Base-by-base conservation (phyloP, 2,113 vertebrate genomes). In the Dicentrarchus labrax region DNA sequence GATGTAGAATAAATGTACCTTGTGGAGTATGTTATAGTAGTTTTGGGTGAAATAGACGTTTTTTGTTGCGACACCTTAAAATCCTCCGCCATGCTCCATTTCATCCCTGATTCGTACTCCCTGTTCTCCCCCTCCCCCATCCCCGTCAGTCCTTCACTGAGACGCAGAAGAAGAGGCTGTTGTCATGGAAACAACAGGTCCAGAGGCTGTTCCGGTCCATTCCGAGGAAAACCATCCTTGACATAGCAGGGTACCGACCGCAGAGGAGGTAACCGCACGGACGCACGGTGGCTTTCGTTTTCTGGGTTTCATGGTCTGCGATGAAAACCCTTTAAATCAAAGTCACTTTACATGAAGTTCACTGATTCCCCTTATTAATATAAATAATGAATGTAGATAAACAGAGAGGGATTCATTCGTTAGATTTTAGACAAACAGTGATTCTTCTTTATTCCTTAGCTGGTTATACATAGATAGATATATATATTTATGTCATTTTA, bases 151-250 rank as follows among this genome's bases (percentile, higher is more conserved):
- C 97, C 73, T 99, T 99, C 94, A 98, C 97, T 70, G 98, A 99
- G 94, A 97, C 97, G 4, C 98, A 99, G 96, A 99, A 99, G 95
- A 99, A 99, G 96, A 96, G 98, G 87, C 92, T 99, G 96, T 96
- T 99, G 97, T 99, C 98, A 95, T 99, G 98, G 98, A 99, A 99
- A 96, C 98, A 99, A 94, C 98, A 99, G 96, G 98, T 99, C 94
- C 98, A 99, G 95, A 98, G 98, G 94, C 97, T 99, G 91, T 99
- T 99, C 92, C 96, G 98, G 93, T 98, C 98, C 93, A 98, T 99
- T 94, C 98, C 98, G 85, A 96, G 98, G 95, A 99, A 99, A 96
- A 97, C 97, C 93, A 96, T 99, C 76, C 95, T 99, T 92, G 98
- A 99, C 95, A 95, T 99, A 71, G 96, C 98, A 43, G 97, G 97